Evolutionary conservation across 92 coral and sea anemone genomes (phyloP), one percentile per base, ranked within the genome.

Genomic region (Hydrozoanthus gracilis): DNA sequence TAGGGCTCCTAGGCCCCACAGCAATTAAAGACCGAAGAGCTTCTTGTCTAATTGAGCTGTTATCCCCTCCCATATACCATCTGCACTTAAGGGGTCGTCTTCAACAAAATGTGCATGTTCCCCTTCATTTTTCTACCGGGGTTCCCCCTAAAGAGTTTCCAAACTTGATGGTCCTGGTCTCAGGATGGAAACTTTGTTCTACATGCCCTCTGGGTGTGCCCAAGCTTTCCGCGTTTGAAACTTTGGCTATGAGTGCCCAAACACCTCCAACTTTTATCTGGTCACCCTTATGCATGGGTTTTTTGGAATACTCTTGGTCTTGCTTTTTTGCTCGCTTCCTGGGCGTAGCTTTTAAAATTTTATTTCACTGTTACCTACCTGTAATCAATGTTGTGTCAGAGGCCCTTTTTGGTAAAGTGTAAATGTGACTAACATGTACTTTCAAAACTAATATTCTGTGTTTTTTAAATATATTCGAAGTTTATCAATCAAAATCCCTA

Each of bases 171-270:
- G n/a, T n/a, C n/a, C 79, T 27, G 90, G 88, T 17, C 91, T 91
- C 51, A 91, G 78, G 8, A 88, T 84, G 13, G 67, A 71, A 84
- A 71, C 71, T 71, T 84, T 55, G n/a, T n/a, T n/a, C n/a, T 71
- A n/a, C n/a, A n/a, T n/a, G n/a, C n/a, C n/a, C n/a, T n/a, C n/a
- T n/a, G n/a, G n/a, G n/a, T n/a, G n/a, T 17, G 79, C 79, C 80
- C 48, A 51, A 84, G 7, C 66, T 51, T 44, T 83, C 46, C 54
- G 44, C 62, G 46, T 64, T 66, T 39, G 73, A 67, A 66, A 56
- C 83, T 78, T 78, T 62, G 83, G 64, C 69, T 67, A 78, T 78
- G 83, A 50, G 69, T 78, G 45, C 83, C 83, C 83, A 46, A 18
- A 78, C 83, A 78, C 49, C 83, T 62, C 65, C 70, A n/a, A 17